These are phyloP conservation scores for Neotoxoptera formosana DNA, from an alignment of 1,140 invertebrate species.

Conservation along the genomic window DNA sequence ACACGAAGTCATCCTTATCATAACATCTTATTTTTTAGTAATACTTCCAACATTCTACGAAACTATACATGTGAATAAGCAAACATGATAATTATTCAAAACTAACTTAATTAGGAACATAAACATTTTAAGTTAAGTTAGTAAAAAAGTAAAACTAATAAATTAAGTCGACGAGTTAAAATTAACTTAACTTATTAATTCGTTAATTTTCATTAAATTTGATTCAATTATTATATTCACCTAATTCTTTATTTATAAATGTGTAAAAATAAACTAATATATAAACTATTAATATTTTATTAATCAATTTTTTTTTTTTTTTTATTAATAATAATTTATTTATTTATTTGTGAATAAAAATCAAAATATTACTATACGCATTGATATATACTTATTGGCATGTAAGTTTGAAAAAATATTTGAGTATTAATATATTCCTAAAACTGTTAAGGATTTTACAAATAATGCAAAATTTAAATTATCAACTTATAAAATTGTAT, in stretches of 20 bases:
- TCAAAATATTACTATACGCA: neutral
- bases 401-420: no score
- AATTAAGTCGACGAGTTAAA: neutral
- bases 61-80: neutral
- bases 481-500: neutral
- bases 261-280: no score
- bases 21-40: neutral
- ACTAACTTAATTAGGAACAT: neutral
- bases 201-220: neutral
- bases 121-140: neutral
- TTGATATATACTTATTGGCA: neutral
- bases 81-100: neutral
- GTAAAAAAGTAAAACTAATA: neutral
- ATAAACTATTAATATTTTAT: no score
- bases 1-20: neutral
- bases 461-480: no score
- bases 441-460: no score
- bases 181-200: neutral
- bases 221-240: neutral
- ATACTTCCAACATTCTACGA: neutral
- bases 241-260: neutral
- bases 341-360: neutral
- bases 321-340: no score
- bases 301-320: no score
- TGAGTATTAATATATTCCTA: no score